Base-by-base conservation (phyloP, 2,888 invertebrate genomes). In the Tinea semifulvella region DNA sequence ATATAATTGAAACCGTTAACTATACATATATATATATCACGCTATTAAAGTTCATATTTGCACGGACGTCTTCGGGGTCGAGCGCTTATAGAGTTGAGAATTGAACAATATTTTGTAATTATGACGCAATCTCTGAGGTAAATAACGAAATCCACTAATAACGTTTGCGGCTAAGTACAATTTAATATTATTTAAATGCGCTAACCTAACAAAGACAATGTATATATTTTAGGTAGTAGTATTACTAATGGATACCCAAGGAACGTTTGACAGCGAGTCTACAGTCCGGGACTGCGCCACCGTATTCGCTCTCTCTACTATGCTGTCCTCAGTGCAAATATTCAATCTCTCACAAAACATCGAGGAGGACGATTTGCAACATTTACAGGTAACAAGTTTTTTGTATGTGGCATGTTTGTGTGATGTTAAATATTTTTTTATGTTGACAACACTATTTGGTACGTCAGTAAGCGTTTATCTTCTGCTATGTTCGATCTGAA, bases 251-350 rank as follows among this genome's bases (percentile, higher is more conserved):
- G 98, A 98, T 72, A 98, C 98, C 3, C 98, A 98, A 72, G 94
- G 98, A 49, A 94, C 98, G 17, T 99, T 98, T 83, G 98, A 98
- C 81, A 96, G 94, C 66, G 92, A 96, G 79, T 96, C 96, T 46
- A 99, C 98, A 2, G 97, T 99, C 8, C 89, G 93, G 50, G 98
- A 99, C 77, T 96, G 96, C 79, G 98, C 98, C 22, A 98, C 98
- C 1, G 94, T 99, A 43, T 98, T 98, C 82, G 98, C 98, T 1
- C 84, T 99, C 11, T 97, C 97, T 73, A 98, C 98, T 36, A 97
- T 98, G 98, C 82, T 98, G 48, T 96, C 97, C 47, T 98, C 98
- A 3, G 94, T 98, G 45, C 97, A 97, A 83, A 91, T 96, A 47
- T 98, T 94, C 72, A 98, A 98, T 81, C 82, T 98, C 49, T 93